A percentile compares a stretch with the other conserved stretches of the same genome.
These are phyloP conservation scores for Festucalex cinctus DNA, from an alignment of 2,113 vertebrate genomes.

Conservation along the genomic window DNA sequence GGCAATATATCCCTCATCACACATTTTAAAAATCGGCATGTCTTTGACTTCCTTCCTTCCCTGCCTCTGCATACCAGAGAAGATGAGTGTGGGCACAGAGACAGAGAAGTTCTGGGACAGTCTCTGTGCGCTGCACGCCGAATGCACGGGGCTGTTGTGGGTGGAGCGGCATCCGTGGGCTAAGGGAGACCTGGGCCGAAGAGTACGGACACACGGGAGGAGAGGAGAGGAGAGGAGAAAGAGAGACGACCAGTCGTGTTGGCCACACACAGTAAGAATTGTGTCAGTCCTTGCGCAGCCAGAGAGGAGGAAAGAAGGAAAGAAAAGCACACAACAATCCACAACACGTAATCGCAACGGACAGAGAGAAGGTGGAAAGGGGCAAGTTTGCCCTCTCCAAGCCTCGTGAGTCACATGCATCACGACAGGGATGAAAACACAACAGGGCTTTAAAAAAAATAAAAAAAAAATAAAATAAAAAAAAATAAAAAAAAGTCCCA, in stretches of 20 bases:
- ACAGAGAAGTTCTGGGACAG: conserved; percentile 99
- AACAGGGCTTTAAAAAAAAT: too few relatives aligned
- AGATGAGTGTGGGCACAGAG: conserved; percentile 99
- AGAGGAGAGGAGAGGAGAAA: conserved; percentile 36
- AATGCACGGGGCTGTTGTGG: conserved; percentile 99
- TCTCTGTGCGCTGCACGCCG: conserved; percentile 91
- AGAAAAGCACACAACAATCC: conserved; percentile 48
- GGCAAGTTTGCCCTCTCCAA: conserved; percentile 32
- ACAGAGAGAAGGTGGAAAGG: conserved; percentile 29
- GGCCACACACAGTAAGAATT: conserved; percentile 47
- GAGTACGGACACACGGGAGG: conserved; percentile 72
- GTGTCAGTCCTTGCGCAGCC: conserved; percentile 53
- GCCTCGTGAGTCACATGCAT: conserved; percentile 13
- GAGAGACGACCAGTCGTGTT: conserved; percentile 13
- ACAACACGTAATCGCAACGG: conserved; percentile 56
- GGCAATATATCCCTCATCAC: neutral
- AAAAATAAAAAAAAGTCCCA: neutral
- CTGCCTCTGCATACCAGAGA: conserved; percentile 90
- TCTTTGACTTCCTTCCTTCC: conserved; percentile 27
- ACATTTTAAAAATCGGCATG: neutral
- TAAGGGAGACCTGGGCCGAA: conserved; percentile 94
- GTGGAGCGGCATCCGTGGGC: conserved; percentile 98
- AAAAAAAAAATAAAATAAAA: too few relatives aligned
- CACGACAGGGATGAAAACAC: conserved; percentile 45
- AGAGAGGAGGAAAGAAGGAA: conserved; percentile 53